phyloP scores from a whole-genome alignment of 1,140 invertebrate species.

The Cyrtorhinus lividipennis region DNA sequence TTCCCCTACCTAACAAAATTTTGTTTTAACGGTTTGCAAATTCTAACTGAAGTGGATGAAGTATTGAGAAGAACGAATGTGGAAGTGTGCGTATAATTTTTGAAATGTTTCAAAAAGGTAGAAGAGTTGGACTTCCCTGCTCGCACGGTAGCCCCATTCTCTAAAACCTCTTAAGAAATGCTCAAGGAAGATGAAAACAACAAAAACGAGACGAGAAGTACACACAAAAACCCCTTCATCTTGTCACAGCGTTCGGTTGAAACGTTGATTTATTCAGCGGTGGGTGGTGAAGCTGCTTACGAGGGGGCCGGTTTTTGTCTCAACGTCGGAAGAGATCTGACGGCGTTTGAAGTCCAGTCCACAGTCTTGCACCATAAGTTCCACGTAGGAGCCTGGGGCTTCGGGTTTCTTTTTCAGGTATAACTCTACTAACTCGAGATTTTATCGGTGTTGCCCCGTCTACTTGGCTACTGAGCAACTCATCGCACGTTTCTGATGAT shows the following conservation, averaged over 20 bases:
- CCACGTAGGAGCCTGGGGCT: not conserved
- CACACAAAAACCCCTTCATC: not conserved
- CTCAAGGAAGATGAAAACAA: not conserved
- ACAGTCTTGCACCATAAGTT: not conserved
- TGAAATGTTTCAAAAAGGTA: too few relatives aligned
- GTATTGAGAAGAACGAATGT: too few relatives aligned
- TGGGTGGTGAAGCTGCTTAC: not conserved
- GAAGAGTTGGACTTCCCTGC: too few relatives aligned
- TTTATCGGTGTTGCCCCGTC: not conserved
- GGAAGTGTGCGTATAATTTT: too few relatives aligned
- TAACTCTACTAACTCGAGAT: slow-evolving; percentile 1
- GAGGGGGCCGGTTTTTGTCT: not conserved
- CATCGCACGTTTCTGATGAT: not conserved
- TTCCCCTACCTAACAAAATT: too few relatives aligned
- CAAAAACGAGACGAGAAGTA: not conserved
- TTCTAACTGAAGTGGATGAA: too few relatives aligned
- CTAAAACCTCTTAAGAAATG: not conserved
- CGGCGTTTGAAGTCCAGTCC: not conserved
- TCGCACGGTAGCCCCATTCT: too few relatives aligned
- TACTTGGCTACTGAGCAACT: not conserved
- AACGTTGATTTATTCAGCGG: not conserved
- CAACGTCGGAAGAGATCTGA: not conserved
- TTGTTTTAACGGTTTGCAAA: too few relatives aligned
- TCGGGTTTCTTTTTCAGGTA: not conserved
- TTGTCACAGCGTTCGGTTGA: not conserved